Evolutionary conservation across 2,113 vertebrate species (phyloP).

Genomic region (Solea senegalensis): DNA sequence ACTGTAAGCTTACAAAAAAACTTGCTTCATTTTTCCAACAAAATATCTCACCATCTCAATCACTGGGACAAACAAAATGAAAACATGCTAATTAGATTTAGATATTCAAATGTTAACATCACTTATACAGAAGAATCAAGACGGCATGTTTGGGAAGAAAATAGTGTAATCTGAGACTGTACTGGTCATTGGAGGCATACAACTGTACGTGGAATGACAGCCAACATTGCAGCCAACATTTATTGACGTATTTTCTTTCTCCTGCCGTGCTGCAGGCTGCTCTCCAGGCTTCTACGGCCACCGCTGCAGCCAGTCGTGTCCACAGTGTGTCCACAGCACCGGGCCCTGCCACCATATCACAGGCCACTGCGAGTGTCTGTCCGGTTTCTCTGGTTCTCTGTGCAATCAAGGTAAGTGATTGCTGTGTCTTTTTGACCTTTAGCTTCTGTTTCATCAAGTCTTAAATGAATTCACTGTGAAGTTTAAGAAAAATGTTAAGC

Average conservation of each 20-base stretch:
- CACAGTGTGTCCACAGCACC: slow-evolving; percentile 92
- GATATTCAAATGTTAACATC: too few species aligned
- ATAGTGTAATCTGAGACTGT: too few species aligned
- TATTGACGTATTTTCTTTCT: slow-evolving; percentile 38
- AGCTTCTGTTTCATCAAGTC: slow-evolving; percentile 3
- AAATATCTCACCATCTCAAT: too few species aligned
- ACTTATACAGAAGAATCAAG: too few species aligned
- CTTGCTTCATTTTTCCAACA: too few species aligned
- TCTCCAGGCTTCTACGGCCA: slow-evolving; percentile 93
- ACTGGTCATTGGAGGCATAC: too few species aligned
- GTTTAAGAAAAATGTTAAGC: slow-evolving; percentile 21
- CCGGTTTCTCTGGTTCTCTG: slow-evolving; percentile 90
- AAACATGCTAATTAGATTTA: too few species aligned
- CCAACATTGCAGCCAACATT: not conserved
- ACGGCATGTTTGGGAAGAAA: too few species aligned
- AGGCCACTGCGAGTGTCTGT: slow-evolving; percentile 92
- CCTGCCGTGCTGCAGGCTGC: slow-evolving; percentile 83
- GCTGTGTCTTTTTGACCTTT: slow-evolving; percentile 36
- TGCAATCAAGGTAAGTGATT: slow-evolving; percentile 93
- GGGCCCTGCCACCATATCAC: slow-evolving; percentile 94
- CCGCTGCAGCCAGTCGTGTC: slow-evolving; percentile 91
- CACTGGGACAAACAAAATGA: too few species aligned
- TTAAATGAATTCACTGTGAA: slow-evolving; percentile 36
- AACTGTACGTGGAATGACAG: too few species aligned
- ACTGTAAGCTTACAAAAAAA: too few species aligned